phyloP scores from a whole-genome alignment of 2,888 invertebrate species.

The Drosophila setosimentum region DNA sequence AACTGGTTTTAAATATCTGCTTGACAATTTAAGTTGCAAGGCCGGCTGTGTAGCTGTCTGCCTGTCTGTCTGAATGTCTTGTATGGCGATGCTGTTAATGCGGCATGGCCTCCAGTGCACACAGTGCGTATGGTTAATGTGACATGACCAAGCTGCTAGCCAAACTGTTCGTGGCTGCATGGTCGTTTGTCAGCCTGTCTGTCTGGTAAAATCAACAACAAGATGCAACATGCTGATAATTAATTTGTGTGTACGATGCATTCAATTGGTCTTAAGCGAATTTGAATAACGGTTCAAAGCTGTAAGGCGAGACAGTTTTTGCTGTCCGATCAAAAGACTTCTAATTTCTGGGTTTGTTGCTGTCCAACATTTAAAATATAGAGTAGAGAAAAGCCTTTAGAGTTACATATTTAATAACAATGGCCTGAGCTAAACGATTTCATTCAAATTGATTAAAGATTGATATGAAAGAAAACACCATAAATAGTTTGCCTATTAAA shows the following conservation, averaged over 20 bases:
- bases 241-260: conserved; percentile 66
- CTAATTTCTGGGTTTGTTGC: background rate
- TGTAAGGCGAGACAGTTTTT: background rate
- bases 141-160: conserved; percentile 65
- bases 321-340: background rate
- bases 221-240: conserved; percentile 69
- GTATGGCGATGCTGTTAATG: conserved; percentile 38
- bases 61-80: conserved; percentile 8
- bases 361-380: background rate
- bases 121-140: conserved; percentile 77
- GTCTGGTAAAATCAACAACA: conserved; percentile 59
- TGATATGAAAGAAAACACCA: background rate
- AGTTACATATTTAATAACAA: background rate
- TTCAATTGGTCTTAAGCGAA: conserved; percentile 20
- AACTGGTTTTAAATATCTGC: conserved; percentile 76
- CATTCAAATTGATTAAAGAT: background rate
- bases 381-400: background rate
- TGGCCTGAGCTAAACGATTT: background rate
- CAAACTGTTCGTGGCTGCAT: conserved; percentile 33
- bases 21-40: conserved; percentile 70
- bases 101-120: conserved; percentile 58
- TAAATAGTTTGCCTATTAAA: background rate
- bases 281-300: conserved; percentile 8
- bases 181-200: conserved; percentile 49
- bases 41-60: conserved; percentile 33